phyloP scores from a whole-genome alignment of 2,797 vertebrate genomes.

The Rhyacichthys aspro region DNA sequence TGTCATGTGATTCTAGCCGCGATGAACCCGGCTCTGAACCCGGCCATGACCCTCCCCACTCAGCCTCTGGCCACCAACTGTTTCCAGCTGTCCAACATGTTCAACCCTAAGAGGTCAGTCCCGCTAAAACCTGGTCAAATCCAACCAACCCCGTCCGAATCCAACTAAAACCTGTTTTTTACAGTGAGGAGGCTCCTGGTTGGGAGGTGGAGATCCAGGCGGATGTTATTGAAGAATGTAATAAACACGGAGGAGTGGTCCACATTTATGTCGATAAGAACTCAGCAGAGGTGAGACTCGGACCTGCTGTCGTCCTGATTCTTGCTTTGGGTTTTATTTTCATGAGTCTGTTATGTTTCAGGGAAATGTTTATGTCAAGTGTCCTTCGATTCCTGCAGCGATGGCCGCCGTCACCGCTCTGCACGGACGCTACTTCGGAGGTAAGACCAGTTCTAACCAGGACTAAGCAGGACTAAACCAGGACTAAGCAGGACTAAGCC shows the following conservation, averaged over 20 bases:
- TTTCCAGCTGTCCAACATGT: slow-evolving; percentile 98
- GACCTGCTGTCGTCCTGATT: too few relatives aligned
- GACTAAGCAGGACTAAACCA: not conserved
- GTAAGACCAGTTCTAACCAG: slow-evolving; percentile 79
- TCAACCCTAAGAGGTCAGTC: slow-evolving; percentile 78
- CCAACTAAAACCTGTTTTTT: not conserved
- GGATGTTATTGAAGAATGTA: slow-evolving; percentile 98
- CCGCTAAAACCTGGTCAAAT: slow-evolving; percentile 10
- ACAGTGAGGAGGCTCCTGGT: slow-evolving; percentile 89
- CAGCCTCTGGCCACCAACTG: slow-evolving; percentile 94
- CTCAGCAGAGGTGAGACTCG: slow-evolving; percentile 87
- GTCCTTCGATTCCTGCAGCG: slow-evolving; percentile 92
- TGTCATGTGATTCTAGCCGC: slow-evolving; percentile 78
- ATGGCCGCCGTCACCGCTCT: slow-evolving; percentile 92
- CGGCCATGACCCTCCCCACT: slow-evolving; percentile 79
- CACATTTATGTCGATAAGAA: slow-evolving; percentile 98
- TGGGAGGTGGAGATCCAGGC: slow-evolving; percentile 97
- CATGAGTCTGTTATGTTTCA: slow-evolving; percentile 52
- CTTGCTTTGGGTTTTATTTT: too few relatives aligned
- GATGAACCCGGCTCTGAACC: slow-evolving; percentile 70
- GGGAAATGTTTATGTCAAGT: slow-evolving; percentile 98
- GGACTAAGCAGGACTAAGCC: too few relatives aligned
- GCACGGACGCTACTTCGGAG: slow-evolving; percentile 96
- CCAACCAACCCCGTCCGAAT: not conserved
- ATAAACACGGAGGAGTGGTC: slow-evolving; percentile 96